These are phyloP conservation scores for Mesitornis unicolor DNA, from an alignment of 2,113 vertebrate genomes.

Conservation along the genomic window DNA sequence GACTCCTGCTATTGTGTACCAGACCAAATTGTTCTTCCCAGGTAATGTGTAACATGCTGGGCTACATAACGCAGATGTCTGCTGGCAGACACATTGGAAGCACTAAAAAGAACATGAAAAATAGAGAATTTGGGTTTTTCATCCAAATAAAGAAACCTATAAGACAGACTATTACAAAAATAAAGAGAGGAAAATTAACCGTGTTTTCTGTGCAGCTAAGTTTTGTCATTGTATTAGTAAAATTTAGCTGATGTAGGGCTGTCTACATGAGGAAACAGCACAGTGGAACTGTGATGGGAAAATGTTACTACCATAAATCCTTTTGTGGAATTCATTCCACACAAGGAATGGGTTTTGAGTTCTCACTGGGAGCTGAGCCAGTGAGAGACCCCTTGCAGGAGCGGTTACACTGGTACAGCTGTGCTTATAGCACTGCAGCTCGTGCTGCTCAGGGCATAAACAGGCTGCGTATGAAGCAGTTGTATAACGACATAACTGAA, in stretches of 20 bases:
- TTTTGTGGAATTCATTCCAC: too few relatives aligned
- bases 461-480: accelerated
- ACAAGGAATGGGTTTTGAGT: neutral
- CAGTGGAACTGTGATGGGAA: neutral
- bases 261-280: neutral
- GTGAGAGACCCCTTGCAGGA: neutral
- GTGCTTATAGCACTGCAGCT: neutral
- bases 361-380: neutral
- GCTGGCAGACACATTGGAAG: neutral
- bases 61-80: neutral
- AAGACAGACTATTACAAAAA: neutral
- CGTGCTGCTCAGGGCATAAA: neutral
- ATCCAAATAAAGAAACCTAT: neutral
- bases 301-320: neutral
- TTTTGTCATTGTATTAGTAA: neutral
- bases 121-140: neutral
- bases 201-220: neutral
- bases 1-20: neutral
- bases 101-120: neutral
- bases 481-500: neutral
- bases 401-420: neutral
- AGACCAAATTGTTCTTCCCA: neutral
- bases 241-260: neutral
- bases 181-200: neutral
- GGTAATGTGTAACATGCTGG: neutral